A percentile compares a stretch with the other conserved stretches of the same genome.
Evolutionary conservation across 2,797 vertebrate genomes (phyloP).

Genomic region (Discoglossus pictus): DNA sequence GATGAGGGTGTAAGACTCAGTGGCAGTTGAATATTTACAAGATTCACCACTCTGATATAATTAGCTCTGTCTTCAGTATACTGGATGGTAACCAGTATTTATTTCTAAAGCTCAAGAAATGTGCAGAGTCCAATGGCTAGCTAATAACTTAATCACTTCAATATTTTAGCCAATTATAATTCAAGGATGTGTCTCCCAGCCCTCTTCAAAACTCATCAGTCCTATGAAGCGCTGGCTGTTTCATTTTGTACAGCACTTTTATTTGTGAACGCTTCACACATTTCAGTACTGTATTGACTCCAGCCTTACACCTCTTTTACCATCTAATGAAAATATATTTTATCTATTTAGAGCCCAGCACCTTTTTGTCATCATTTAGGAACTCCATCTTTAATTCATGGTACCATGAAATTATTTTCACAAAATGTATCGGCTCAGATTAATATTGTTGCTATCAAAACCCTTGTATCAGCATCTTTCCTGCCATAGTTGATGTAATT

Average conservation of each 20-base stretch:
- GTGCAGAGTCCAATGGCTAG: not conserved
- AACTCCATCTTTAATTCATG: slow-evolving; percentile 5
- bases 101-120: not conserved
- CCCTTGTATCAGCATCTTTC: no score
- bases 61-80: not conserved
- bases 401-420: slow-evolving; percentile 3
- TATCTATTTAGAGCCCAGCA: not conserved
- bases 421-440: not conserved
- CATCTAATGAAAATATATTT: slow-evolving; percentile 1
- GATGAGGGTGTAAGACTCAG: no score
- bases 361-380: not conserved
- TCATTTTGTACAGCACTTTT: not conserved
- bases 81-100: not conserved
- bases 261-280: not conserved
- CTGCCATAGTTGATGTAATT: no score
- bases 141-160: slow-evolving; percentile 13
- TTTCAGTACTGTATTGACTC: no score
- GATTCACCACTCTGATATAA: no score
- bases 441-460: slow-evolving; percentile 3
- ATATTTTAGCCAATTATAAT: slow-evolving; percentile 20
- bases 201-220: not conserved
- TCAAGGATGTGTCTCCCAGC: not conserved
- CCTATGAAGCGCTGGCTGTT: not conserved
- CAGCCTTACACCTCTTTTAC: not conserved
- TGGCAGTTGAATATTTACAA: no score